Evolutionary conservation across 2,797 vertebrate species (phyloP).

Genomic region (Lagocephalus sceleratus): DNA sequence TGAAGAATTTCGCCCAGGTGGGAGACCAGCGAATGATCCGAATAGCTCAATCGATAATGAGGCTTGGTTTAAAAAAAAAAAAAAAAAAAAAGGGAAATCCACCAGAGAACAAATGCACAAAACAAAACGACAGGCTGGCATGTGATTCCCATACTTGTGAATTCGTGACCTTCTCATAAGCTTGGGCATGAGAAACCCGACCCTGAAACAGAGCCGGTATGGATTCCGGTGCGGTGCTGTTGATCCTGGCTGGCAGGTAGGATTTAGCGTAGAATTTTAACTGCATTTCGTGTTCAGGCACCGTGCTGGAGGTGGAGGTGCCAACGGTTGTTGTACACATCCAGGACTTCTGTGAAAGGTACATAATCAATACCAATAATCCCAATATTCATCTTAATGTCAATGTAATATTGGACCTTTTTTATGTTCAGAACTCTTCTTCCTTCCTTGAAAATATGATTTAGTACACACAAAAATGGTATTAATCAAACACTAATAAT

Average conservation of each 20-base stretch:
- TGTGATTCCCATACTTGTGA: conserved; percentile 47
- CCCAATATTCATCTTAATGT: too few relatives aligned
- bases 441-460: not conserved
- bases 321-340: conserved; percentile 27
- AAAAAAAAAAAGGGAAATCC: conserved; percentile 8
- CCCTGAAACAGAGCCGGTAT: conserved; percentile 31
- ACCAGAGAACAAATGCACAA: conserved; percentile 25
- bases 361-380: not conserved
- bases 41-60: conserved; percentile 26
- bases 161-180: conserved; percentile 59
- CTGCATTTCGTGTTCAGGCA: conserved; percentile 39
- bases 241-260: conserved; percentile 55
- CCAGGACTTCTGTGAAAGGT: conserved; percentile 28
- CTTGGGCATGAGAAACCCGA: conserved; percentile 45
- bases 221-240: conserved; percentile 39
- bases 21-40: conserved; percentile 4
- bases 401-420: not conserved
- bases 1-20: conserved; percentile 1
- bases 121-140: conserved; percentile 32
- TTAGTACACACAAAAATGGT: not conserved
- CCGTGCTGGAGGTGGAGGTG: conserved; percentile 34
- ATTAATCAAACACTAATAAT: not conserved
- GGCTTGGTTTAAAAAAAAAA: conserved; percentile 9
- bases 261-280: conserved; percentile 60
- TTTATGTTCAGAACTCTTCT: not conserved